phyloP scores from a whole-genome alignment of 2,888 invertebrate species.

The Pollenia angustigena region DNA sequence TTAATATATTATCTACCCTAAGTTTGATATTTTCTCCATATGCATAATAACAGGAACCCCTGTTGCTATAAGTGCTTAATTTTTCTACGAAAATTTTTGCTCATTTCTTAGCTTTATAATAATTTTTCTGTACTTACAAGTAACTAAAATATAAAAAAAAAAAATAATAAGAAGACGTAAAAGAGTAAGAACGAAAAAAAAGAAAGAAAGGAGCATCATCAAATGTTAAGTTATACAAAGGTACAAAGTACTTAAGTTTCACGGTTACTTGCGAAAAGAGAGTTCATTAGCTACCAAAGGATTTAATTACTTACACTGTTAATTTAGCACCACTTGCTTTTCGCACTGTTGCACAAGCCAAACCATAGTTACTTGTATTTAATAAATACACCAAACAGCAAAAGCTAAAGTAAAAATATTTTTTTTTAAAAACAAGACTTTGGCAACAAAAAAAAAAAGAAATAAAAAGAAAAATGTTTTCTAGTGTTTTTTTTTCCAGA shows the following conservation, averaged over 20 bases:
- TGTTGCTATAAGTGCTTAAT: slow-evolving; percentile 7
- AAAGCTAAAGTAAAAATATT: neutral
- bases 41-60: neutral
- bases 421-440: slow-evolving; percentile 14
- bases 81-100: slow-evolving; percentile 32
- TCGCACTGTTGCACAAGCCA: slow-evolving; percentile 83
- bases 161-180: slow-evolving; percentile 10
- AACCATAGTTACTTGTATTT: slow-evolving; percentile 71
- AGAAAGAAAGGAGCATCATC: slow-evolving; percentile 55
- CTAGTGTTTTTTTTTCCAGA: slow-evolving; percentile 29
- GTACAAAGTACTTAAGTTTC: slow-evolving; percentile 70
- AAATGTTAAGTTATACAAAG: slow-evolving; percentile 67
- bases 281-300: slow-evolving; percentile 83
- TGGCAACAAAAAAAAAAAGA: slow-evolving; percentile 11
- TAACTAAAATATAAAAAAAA: slow-evolving; percentile 26
- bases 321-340: slow-evolving; percentile 84
- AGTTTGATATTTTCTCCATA: neutral
- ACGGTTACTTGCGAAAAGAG: slow-evolving; percentile 74
- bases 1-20: neutral
- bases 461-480: slow-evolving; percentile 33
- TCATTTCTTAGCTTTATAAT: slow-evolving; percentile 30
- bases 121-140: slow-evolving; percentile 24
- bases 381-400: slow-evolving; percentile 49
- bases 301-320: slow-evolving; percentile 84
- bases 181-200: neutral